A percentile compares a stretch with the other conserved stretches of the same genome.
Conservation (phyloP, 2,113 vertebrate species). For the Ctenomys sociabilis region DNA sequence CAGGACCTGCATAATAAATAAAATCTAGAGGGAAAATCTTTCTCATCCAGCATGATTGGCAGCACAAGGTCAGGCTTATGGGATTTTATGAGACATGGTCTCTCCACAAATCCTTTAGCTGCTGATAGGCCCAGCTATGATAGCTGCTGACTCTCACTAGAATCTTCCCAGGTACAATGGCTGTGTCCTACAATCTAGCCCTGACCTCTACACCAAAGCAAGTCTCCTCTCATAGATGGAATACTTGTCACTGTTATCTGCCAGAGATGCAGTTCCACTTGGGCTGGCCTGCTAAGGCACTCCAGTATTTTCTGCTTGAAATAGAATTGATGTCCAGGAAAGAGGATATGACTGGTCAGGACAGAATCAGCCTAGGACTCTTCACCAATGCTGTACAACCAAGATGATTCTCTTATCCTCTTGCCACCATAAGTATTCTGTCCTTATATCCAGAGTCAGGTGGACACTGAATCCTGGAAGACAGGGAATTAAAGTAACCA, state of each 20-base stretch:
- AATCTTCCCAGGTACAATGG: neutral
- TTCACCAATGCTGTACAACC: rapidly evolving
- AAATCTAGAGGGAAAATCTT: neutral
- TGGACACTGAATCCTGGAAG: neutral
- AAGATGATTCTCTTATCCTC: neutral
- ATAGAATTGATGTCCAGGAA: neutral
- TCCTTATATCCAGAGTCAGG: neutral
- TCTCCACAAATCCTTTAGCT: neutral
- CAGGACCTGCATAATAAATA: neutral
- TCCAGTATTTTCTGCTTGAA: neutral
- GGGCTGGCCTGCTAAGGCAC: neutral
- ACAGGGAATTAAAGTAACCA: neutral
- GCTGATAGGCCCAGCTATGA: rapidly evolving
- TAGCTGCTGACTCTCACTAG: neutral
- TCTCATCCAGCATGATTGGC: neutral
- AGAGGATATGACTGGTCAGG: neutral
- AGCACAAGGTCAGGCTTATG: rapidly evolving
- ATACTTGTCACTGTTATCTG: neutral
- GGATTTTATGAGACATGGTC: neutral
- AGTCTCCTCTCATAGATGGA: neutral
- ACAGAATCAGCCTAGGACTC: neutral
- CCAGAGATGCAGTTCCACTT: neutral
- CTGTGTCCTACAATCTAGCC: neutral
- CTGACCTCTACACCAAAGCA: neutral
- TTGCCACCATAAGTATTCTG: neutral